Evolutionary conservation across 1,140 invertebrate species (phyloP), one percentile per base, ranked within the genome.

Genomic region (Vanessa tameamea): DNA sequence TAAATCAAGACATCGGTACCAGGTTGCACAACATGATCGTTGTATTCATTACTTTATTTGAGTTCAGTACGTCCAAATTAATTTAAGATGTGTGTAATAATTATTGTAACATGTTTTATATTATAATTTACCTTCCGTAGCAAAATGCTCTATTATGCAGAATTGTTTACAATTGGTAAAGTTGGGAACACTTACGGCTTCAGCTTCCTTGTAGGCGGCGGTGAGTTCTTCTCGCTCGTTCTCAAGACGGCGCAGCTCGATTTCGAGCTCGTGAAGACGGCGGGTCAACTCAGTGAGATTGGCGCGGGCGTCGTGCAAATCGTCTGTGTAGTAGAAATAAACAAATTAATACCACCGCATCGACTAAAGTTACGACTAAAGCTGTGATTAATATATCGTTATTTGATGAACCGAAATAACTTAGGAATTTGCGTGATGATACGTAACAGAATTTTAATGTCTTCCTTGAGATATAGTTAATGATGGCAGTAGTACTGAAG

Each of bases 161-260:
- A 51, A 14, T n/a, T 51, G 48, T 14, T n/a, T 6, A 51, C 26
- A n/a, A n/a, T 51, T 2, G 48, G 48, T 14, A 12, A 23, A 55
- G 16, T 59, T 26, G 23, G 23, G 3, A 15, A 26, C 73, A 96
- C 95, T 96, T 95, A 98, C 97, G 92, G 98, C 97, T 94, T 99
- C 98, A 82, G 98, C 97, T 95, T 99, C 98, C 92, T 98, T 98
- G 95, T 98, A 98, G 78, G 98, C 98, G 80, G 97, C 97, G 80
- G 97, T 97, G 80, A 99, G 96, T 94, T 99, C 98, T 89, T 99
- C 98, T 84, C 98, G 96, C 93, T 99, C 98, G 91, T 98, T 99
- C 94, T 99, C 98, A 93, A 99, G 94, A 87, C 98, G 97, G 93
- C 98, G 97, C 87, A 98, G 95, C 94, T 99, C 98, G 85, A 99